A percentile compares a stretch with the other conserved stretches of the same genome.
Conservation (phyloP, 2,113 vertebrate genomes). For the Mola mola region DNA sequence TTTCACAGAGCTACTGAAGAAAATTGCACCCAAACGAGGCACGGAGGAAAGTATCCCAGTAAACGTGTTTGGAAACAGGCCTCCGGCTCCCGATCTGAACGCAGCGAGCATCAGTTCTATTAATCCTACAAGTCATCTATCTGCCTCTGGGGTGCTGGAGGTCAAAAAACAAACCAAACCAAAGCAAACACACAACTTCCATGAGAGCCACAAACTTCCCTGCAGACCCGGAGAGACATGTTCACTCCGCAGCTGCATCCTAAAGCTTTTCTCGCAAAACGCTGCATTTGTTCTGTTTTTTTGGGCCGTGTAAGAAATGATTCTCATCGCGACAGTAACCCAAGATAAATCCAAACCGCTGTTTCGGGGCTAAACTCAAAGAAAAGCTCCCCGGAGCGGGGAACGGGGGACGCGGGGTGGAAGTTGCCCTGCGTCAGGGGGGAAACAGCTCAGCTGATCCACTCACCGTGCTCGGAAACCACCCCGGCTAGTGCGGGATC, state of each 20-base stretch:
- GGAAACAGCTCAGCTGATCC: slow-evolving; percentile 26
- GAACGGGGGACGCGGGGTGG: too few species aligned
- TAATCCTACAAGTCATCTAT: slow-evolving; percentile 30
- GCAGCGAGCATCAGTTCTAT: slow-evolving; percentile 1
- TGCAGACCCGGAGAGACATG: not conserved
- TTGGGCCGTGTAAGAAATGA: too few species aligned
- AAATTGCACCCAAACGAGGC: not conserved
- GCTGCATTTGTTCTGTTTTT: too few species aligned
- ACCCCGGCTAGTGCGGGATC: slow-evolving; percentile 90
- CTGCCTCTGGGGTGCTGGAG: slow-evolving; percentile 8
- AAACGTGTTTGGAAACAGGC: slow-evolving; percentile 46
- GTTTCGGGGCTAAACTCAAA: too few species aligned
- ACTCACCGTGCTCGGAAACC: slow-evolving; percentile 92
- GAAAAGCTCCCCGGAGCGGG: too few species aligned
- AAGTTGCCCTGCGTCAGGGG: too few species aligned
- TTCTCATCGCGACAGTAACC: too few species aligned
- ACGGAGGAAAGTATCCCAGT: not conserved
- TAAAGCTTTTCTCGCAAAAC: too few species aligned
- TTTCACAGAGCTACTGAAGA: slow-evolving; percentile 2
- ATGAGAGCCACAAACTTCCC: not conserved
- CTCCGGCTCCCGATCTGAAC: slow-evolving; percentile 8
- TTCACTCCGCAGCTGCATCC: too few species aligned
- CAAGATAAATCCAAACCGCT: too few species aligned
- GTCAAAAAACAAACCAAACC: slow-evolving; percentile 19
- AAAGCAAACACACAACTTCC: slow-evolving; percentile 20